These are phyloP conservation scores for Xyrichtys novacula DNA, from an alignment of 2,797 vertebrate species.

Conservation along the genomic window DNA sequence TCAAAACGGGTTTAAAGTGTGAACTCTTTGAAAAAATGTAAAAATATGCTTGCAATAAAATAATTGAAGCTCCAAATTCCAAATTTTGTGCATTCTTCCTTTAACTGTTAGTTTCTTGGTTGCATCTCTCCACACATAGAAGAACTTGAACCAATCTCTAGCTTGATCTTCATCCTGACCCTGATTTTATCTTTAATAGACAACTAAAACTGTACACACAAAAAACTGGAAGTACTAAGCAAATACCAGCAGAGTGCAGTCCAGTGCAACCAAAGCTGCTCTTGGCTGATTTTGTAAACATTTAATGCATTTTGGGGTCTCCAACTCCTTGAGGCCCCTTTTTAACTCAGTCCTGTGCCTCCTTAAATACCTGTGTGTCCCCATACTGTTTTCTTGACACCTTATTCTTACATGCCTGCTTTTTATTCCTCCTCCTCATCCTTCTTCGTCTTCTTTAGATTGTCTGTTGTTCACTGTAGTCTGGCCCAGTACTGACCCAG, in stretches of 20 bases:
- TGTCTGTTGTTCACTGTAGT: constrained; percentile 78
- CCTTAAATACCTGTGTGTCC: constrained; percentile 42
- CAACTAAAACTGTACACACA: neutral
- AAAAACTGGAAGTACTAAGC: constrained; percentile 49
- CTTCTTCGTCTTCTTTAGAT: constrained; percentile 27
- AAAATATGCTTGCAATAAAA: too few species aligned
- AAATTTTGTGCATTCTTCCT: neutral
- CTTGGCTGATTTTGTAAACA: constrained; percentile 81
- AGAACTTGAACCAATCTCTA: neutral
- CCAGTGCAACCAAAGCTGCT: constrained; percentile 79
- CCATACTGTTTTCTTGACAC: constrained; percentile 53
- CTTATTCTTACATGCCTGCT: constrained; percentile 52
- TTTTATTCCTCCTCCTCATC: constrained; percentile 12
- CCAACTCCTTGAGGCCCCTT: constrained; percentile 51
- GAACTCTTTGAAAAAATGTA: too few species aligned
- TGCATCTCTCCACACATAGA: neutral
- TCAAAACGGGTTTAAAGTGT: too few species aligned
- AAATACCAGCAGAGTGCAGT: constrained; percentile 68
- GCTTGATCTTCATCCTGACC: constrained; percentile 6
- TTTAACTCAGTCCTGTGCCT: constrained; percentile 65
- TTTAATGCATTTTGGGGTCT: constrained; percentile 73
- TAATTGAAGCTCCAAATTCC: neutral
- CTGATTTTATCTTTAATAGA: constrained; percentile 24
- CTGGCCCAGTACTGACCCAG: constrained; percentile 90
- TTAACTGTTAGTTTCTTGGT: too few species aligned